These are phyloP conservation scores for Rhamnusium bicolor DNA, from an alignment of 2,888 invertebrate genomes.

Conservation along the genomic window DNA sequence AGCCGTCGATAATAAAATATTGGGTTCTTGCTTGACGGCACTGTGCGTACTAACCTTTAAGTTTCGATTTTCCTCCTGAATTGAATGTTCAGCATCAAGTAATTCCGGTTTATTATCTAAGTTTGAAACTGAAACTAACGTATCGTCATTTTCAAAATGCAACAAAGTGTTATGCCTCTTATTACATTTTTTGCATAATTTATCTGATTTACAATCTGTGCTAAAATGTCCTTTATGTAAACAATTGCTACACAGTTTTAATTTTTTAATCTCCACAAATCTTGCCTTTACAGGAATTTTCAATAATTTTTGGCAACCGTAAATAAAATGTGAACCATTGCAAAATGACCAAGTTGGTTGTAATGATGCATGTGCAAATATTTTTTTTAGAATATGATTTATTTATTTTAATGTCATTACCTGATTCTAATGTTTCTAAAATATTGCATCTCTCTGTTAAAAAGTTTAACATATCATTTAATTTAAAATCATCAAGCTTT, in stretches of 20 bases:
- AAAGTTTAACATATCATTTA: not conserved
- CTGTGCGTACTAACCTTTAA: too few relatives aligned
- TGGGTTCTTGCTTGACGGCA: too few relatives aligned
- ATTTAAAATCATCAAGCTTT: not conserved
- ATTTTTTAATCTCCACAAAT: not conserved
- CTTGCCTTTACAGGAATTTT: not conserved
- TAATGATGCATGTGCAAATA: not conserved
- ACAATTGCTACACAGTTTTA: not conserved
- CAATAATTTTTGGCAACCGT: not conserved
- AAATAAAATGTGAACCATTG: not conserved
- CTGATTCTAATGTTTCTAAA: conserved; percentile 10
- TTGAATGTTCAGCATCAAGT: too few relatives aligned
- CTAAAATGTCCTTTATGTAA: not conserved
- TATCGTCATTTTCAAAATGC: not conserved
- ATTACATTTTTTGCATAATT: not conserved
- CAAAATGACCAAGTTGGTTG: not conserved
- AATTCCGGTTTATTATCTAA: too few relatives aligned
- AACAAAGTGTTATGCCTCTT: not conserved
- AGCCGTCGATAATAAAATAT: too few relatives aligned
- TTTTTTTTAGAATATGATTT: not conserved
- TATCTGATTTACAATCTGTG: not conserved
- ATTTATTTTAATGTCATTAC: not conserved
- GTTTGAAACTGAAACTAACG: not conserved
- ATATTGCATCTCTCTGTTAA: conserved; percentile 14
- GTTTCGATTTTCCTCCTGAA: too few relatives aligned